Base-by-base conservation (phyloP, 2,888 invertebrate genomes). In the Chrysolina oricalcia region DNA sequence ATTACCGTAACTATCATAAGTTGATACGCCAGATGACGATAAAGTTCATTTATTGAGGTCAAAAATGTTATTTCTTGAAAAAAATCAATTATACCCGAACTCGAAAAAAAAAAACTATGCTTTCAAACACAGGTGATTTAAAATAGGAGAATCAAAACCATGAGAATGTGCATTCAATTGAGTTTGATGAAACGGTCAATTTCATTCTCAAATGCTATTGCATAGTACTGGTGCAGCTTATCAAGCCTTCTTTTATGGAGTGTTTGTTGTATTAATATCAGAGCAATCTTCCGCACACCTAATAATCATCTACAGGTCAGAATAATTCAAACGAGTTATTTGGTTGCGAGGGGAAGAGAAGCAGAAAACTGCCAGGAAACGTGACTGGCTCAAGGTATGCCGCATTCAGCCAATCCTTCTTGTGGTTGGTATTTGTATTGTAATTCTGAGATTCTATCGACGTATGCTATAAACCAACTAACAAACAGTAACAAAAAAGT, bases 301-400 rank as follows among this genome's bases (percentile, higher is more conserved):
- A 59, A 35, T 59, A 59, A 59, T 35, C n/a, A 35, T 35, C 59
- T 4, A 59, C 23, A 53, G 53, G 53, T 19, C 40, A 40, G 48
- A 53, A 53, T 19, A 53, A 68, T 21, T 53, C 21, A 53, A 53
- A 68, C 56, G 40, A 68, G 68, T 68, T 68, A 53, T 40, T 48
- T 15, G 50, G 17, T 41, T 23, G 66, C 19, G 46, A 27, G 67
- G 53, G 41, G 40, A 21, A 21, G n/a, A 27, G 68, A 53, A 53
- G 68, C 53, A 53, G 35, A 35, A 46, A 40, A 27, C 53, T 19
- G 27, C 21, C 41, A 21, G 35, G 40, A 68, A 68, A 68, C 68
- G 68, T 68, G 68, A 68, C 53, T 68, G 68, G 17, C 35, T 35
- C 53, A 68, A 68, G 68, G 68, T 59, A 59, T 59, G 59, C 59